A percentile compares a stretch with the other conserved stretches of the same genome.
Conservation (phyloP, 2,797 vertebrate species). For the Lepilemur septentrionalis region DNA sequence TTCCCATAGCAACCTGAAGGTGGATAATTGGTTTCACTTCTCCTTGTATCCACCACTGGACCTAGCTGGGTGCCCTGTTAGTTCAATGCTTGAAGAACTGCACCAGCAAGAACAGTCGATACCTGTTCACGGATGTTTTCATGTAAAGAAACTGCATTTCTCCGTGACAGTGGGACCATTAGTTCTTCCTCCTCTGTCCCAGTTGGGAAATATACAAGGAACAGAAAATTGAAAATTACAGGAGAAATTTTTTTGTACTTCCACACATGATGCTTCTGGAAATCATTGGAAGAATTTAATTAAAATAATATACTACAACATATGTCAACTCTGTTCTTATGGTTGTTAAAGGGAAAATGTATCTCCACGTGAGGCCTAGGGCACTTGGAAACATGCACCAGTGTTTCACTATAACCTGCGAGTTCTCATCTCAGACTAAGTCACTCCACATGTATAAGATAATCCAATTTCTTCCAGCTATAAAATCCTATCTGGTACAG, state of each 20-base stretch:
- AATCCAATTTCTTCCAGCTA: not conserved
- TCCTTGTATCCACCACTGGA: not conserved
- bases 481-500: not conserved
- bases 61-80: not conserved
- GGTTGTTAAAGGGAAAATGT: not conserved
- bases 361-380: not conserved
- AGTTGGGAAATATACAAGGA: not conserved
- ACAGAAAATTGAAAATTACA: not conserved
- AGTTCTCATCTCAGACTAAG: not conserved
- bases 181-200: not conserved
- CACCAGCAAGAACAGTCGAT: not conserved
- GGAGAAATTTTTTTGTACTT: not conserved
- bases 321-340: not conserved
- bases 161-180: not conserved
- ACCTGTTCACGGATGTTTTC: not conserved
- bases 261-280: not conserved
- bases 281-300: conserved; percentile 17
- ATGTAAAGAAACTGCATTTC: not conserved
- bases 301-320: not conserved
- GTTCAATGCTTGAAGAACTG: not conserved
- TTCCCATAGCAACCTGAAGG: not conserved
- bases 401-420: not conserved
- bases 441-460: not conserved
- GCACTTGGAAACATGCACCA: not conserved
- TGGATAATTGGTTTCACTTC: not conserved